Conservation (phyloP, 2,113 vertebrate species). For the Halichoeres trimaculatus region DNA sequence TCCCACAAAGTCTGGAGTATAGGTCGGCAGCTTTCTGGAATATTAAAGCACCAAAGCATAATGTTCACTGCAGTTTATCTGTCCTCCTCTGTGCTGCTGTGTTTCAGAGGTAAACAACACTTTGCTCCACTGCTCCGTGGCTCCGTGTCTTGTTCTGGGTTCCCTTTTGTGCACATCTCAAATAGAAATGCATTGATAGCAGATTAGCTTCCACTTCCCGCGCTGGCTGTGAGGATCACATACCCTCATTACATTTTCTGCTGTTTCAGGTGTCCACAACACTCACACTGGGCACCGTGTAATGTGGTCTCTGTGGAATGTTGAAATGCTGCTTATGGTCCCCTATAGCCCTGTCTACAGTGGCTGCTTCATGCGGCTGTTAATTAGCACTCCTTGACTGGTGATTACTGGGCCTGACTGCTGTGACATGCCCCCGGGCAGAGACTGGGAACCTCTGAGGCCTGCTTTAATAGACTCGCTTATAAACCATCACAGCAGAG, state of each 20-base stretch:
- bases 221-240: constrained; percentile 16
- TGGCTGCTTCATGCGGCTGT: constrained; percentile 46
- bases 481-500: constrained; percentile 12
- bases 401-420: constrained; percentile 52
- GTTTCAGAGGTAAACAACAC: constrained; percentile 12
- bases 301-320: constrained; percentile 45
- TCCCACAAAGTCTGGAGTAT: constrained; percentile 59
- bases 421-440: constrained; percentile 12
- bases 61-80: constrained; percentile 30
- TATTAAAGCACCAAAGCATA: constrained; percentile 27
- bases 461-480: constrained; percentile 12
- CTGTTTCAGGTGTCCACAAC: constrained; percentile 20
- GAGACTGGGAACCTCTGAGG: constrained; percentile 26
- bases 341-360: constrained; percentile 29
- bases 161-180: constrained; percentile 1
- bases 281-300: constrained; percentile 14
- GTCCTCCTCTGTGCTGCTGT: constrained; percentile 15
- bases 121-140: background rate
- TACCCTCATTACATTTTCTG: constrained; percentile 40
- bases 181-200: constrained; percentile 3
- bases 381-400: constrained; percentile 63
- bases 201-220: constrained; percentile 32
- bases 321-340: constrained; percentile 48
- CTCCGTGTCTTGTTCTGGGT: background rate
- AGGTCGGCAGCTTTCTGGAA: constrained; percentile 40